phyloP scores from a whole-genome alignment of 2,797 vertebrate genomes.

The Malacoraja senta region DNA sequence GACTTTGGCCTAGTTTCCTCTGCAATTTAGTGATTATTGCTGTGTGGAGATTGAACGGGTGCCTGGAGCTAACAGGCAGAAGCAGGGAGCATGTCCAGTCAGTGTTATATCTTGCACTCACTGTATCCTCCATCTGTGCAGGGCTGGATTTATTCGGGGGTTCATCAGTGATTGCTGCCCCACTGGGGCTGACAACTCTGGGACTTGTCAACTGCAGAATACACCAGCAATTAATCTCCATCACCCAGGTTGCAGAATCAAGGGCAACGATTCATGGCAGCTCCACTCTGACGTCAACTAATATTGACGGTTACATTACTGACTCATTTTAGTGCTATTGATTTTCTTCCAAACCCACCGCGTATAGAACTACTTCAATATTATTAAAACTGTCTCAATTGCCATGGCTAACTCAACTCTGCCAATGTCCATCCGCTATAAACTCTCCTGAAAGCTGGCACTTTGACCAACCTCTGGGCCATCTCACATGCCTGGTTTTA shows the following conservation, averaged over 20 bases:
- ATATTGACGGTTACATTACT: neutral
- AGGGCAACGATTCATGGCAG: neutral
- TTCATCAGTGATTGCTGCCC: no score
- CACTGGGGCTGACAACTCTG: no score
- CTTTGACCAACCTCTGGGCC: neutral
- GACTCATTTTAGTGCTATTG: neutral
- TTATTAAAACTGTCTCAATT: neutral
- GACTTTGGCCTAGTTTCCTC: neutral
- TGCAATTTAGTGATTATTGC: neutral
- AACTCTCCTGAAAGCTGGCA: no score
- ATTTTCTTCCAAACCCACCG: neutral
- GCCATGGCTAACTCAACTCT: neutral
- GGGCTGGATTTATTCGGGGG: no score
- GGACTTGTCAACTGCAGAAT: no score
- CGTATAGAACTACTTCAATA: neutral
- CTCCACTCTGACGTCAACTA: neutral
- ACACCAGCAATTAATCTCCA: neutral
- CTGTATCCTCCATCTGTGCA: no score
- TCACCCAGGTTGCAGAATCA: neutral
- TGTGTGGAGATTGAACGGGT: neutral
- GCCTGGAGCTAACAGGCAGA: neutral
- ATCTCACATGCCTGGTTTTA: neutral
- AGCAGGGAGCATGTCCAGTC: no score
- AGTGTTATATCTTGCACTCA: no score
- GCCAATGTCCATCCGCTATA: no score